Percentiles rank a stretch among this genome's conserved stretches.
Conservation (phyloP, 2,888 invertebrate species). For the Tetragonula carbonaria region DNA sequence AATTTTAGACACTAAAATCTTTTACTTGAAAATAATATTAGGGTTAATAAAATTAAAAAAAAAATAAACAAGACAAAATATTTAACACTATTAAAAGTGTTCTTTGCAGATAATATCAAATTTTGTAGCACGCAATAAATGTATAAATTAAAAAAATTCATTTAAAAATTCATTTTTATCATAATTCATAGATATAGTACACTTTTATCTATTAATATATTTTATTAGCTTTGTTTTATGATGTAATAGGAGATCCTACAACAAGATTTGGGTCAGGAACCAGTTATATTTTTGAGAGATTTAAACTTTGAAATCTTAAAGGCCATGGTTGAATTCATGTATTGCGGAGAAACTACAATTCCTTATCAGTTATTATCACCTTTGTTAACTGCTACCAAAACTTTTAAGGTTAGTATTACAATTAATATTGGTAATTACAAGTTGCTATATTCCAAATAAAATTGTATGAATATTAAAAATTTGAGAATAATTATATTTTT, state of each 20-base stretch:
- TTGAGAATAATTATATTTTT: neutral
- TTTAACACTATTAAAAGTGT: slow-evolving; percentile 37
- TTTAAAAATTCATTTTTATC: slow-evolving; percentile 9
- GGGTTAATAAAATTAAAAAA: neutral
- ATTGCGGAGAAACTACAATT: slow-evolving; percentile 90
- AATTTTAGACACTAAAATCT: neutral
- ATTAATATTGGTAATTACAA: neutral
- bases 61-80: neutral
- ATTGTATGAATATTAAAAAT: neutral
- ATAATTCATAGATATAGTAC: neutral
- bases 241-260: slow-evolving; percentile 81
- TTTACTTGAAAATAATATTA: neutral
- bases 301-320: slow-evolving; percentile 90
- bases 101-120: slow-evolving; percentile 1
- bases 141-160: slow-evolving; percentile 4
- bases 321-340: slow-evolving; percentile 91
- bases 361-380: slow-evolving; percentile 89
- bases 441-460: slow-evolving; percentile 5
- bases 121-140: neutral
- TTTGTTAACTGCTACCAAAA: slow-evolving; percentile 89
- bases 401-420: slow-evolving; percentile 86
- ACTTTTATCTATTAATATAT: slow-evolving; percentile 17
- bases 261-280: slow-evolving; percentile 84
- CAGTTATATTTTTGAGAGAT: slow-evolving; percentile 86
- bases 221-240: slow-evolving; percentile 36